Evolutionary conservation across 2,113 vertebrate species (phyloP), one percentile per base, ranked within the genome.

Genomic region (Bothrops jararaca): DNA sequence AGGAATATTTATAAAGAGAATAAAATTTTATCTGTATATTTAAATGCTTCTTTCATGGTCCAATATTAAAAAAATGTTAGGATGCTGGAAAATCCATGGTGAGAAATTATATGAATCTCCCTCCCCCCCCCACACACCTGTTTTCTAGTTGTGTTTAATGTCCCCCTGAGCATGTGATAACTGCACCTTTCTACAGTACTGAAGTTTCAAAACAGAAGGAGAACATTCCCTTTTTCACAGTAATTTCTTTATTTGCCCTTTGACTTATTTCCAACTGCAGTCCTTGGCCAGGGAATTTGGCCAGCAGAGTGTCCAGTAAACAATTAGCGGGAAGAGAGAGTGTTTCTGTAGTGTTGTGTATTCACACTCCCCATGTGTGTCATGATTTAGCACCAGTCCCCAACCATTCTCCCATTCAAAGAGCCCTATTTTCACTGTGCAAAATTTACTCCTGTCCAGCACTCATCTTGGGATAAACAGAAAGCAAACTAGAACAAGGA

Each of bases 191-290:
- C 85, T 95, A 95, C 92, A 88, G 85, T 92, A 42, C 89, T 94
- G 89, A 94, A 22, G 92, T 26, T 93, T 93, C 90, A 95, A 90
- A 90, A 86, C n/a, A 60, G 29, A 34, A 24, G 7, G 1, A 26
- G 11, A 95, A 93, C 89, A 95, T 24, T 95, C 93, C 93, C 92
- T 96, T 92, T 91, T 96, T 96, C 95, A 96, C 96, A 96, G 94
- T 96, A 94, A 93, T 94, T 92, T 96, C 96, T 97, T 96, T 96
- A 95, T 97, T 97, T 96, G 96, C 95, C 96, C 96, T 96, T 94
- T 39, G 90, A 94, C 95, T 96, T 96, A 95, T 96, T 96, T 97
- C 95, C 96, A 96, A 95, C 95, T 96, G 94, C 94, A 96, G 94
- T 88, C 91, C 92, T 56, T 90, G 93, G 95, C 95, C 95, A 95